Conservation (phyloP, 2,888 invertebrate species). For the Ophion ventricosus region DNA sequence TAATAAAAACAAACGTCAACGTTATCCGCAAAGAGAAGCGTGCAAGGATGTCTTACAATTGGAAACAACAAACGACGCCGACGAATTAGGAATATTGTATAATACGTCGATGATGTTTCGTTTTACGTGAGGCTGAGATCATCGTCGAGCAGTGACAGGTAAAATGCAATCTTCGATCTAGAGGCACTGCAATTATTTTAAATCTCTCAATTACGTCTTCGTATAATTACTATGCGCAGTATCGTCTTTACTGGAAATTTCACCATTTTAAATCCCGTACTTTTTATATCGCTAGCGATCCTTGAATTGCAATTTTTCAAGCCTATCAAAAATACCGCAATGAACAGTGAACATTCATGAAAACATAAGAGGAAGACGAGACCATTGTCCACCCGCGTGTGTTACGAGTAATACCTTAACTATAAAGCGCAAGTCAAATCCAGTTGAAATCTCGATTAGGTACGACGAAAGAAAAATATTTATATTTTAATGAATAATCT, state of each 20-base stretch:
- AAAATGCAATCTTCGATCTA: constrained; percentile 8
- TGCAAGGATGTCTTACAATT: constrained; percentile 26
- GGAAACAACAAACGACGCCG: constrained; percentile 29
- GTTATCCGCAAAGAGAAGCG: constrained; percentile 38
- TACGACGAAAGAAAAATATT: constrained; percentile 8
- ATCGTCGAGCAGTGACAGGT: constrained; percentile 12
- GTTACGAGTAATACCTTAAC: constrained; percentile 37
- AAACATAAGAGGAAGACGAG: constrained; percentile 43
- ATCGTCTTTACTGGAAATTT: background rate
- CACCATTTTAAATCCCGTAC: background rate
- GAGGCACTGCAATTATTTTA: background rate
- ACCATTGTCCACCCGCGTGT: constrained; percentile 41
- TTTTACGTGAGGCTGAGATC: constrained; percentile 50
- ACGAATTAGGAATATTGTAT: constrained; percentile 4
- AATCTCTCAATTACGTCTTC: background rate
- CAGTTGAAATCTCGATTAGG: constrained; percentile 40
- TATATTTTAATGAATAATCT: constrained; percentile 3
- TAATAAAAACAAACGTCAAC: constrained; percentile 36
- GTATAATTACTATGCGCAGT: background rate
- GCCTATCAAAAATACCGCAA: background rate
- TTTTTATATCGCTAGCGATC: background rate
- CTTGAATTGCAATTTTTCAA: background rate
- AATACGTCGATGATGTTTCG: constrained; percentile 38
- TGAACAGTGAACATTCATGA: background rate
- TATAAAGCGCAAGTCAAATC: constrained; percentile 30